Percentiles rank a stretch among this genome's conserved stretches.
Conservation (phyloP, 2,797 vertebrate genomes). For the Clarias platycephalus region DNA sequence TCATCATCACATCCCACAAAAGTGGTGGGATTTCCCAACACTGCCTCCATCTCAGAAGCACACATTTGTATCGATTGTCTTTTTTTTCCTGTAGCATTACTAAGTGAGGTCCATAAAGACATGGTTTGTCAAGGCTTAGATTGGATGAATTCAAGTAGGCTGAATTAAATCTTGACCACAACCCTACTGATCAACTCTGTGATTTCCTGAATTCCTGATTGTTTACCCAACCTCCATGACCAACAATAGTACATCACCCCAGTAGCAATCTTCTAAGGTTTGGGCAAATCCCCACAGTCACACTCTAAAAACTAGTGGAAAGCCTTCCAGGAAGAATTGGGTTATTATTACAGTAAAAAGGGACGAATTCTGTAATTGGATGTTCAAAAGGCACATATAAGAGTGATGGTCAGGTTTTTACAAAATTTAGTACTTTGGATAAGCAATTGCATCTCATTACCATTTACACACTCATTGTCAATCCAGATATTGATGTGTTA, state of each 20-base stretch:
- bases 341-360: background rate
- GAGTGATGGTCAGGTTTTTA: background rate
- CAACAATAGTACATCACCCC: too few species aligned
- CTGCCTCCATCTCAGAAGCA: background rate
- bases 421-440: background rate
- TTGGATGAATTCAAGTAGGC: background rate
- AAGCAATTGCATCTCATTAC: background rate
- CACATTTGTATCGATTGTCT: background rate
- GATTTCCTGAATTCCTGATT: background rate
- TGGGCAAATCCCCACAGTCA: background rate
- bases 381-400: background rate
- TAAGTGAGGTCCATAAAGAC: background rate
- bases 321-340: background rate
- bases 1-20: background rate
- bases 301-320: background rate
- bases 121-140: background rate
- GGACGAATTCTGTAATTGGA: background rate
- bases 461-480: background rate
- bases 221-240: too few species aligned
- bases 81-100: background rate
- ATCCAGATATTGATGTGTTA: background rate
- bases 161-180: background rate
- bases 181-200: background rate
- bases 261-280: background rate
- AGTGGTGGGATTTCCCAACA: background rate